Evolutionary conservation across 2,888 invertebrate species (phyloP).

Genomic region (Rhimphoctona megacephalus): DNA sequence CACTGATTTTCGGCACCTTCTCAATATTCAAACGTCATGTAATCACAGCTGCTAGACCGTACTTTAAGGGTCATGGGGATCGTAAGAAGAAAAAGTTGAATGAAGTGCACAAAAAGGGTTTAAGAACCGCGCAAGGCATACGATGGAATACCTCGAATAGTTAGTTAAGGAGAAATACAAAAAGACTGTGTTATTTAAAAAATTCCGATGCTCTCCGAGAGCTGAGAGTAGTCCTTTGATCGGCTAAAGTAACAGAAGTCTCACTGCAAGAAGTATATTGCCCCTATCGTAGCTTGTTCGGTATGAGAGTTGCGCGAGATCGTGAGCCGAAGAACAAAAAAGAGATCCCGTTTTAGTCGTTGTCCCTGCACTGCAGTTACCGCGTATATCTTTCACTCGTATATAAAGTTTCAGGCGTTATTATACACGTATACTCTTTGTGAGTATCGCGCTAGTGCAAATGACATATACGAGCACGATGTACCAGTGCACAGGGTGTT

Average conservation of each 20-base stretch:
- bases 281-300: slow-evolving; percentile 13
- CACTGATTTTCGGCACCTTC: neutral
- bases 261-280: slow-evolving; percentile 4
- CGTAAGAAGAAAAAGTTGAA: neutral
- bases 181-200: neutral
- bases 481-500: neutral
- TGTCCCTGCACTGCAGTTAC: slow-evolving; percentile 49
- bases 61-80: neutral
- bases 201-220: slow-evolving; percentile 16
- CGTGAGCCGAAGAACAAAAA: slow-evolving; percentile 45
- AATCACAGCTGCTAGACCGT: neutral
- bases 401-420: slow-evolving; percentile 56
- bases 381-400: slow-evolving; percentile 44
- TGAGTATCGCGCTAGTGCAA: slow-evolving; percentile 17
- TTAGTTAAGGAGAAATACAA: neutral
- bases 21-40: neutral
- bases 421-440: slow-evolving; percentile 38
- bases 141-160: slow-evolving; percentile 7
- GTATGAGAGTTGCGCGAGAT: slow-evolving; percentile 29
- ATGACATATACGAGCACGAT: slow-evolving; percentile 45
- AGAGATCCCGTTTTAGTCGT: slow-evolving; percentile 64
- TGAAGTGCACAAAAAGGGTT: neutral
- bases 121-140: neutral
- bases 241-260: slow-evolving; percentile 17
- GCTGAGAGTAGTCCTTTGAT: slow-evolving; percentile 22